Evolutionary conservation across 1,140 invertebrate genomes (phyloP).

Genomic region (Ips nitidus): DNA sequence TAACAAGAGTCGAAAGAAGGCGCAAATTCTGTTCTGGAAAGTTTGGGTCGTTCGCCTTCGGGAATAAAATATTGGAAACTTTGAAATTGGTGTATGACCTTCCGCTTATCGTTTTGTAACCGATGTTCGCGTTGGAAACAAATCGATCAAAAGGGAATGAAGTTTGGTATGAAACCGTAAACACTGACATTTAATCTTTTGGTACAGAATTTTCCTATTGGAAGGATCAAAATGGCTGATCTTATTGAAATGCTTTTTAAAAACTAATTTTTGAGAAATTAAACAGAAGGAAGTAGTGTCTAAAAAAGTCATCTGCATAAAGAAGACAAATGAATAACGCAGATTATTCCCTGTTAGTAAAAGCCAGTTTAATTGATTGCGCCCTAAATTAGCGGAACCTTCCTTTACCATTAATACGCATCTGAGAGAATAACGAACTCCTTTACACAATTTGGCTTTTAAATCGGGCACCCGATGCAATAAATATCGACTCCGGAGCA

Average conservation of each 20-base stretch:
- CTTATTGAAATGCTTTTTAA: too few relatives aligned
- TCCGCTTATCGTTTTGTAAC: slow-evolving; percentile 11
- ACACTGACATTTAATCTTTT: not conserved
- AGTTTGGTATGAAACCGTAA: not conserved
- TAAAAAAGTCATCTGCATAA: not conserved
- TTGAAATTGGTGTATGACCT: slow-evolving; percentile 26
- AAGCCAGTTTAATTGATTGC: slow-evolving; percentile 16
- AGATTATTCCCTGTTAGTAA: slow-evolving; percentile 2
- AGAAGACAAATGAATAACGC: slow-evolving; percentile 1
- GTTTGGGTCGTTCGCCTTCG: slow-evolving; percentile 22
- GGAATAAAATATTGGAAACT: slow-evolving; percentile 28
- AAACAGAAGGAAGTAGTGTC: too few relatives aligned
- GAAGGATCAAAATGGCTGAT: too few relatives aligned
- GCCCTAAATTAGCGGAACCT: slow-evolving; percentile 13
- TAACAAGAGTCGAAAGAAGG: slow-evolving; percentile 29
- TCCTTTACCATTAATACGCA: slow-evolving; percentile 28
- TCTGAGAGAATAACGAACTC: slow-evolving; percentile 26
- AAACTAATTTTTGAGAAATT: too few relatives aligned
- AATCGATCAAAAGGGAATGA: not conserved
- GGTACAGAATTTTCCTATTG: not conserved
- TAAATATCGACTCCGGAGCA: slow-evolving; percentile 28
- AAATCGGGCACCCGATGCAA: slow-evolving; percentile 24
- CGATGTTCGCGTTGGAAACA: not conserved
- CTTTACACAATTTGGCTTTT: slow-evolving; percentile 33
- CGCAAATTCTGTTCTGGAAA: slow-evolving; percentile 31